Base-by-base conservation (phyloP, 2,113 vertebrate species). In the Phodopus roborovskii region DNA sequence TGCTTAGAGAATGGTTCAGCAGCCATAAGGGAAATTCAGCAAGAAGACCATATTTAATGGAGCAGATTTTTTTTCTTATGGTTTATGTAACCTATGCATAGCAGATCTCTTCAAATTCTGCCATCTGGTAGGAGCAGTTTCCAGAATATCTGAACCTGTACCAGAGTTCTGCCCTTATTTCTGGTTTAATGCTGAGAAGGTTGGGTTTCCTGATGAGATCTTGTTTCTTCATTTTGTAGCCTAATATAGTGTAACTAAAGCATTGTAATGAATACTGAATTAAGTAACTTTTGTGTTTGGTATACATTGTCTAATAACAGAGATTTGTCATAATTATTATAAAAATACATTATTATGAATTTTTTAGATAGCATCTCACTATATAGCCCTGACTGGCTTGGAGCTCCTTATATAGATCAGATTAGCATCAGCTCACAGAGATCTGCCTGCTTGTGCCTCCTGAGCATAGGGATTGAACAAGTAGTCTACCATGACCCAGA, bases 241-340 rank as follows among this genome's bases (percentile, higher is more conserved):
- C 56, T 15, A 70, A 4, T 5, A 30, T 7, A 62, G 48, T 74
- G 24, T 10, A 28, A 17, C 30, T 0, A 0, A 4, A 56, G 45
- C 33, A 58, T 9, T 48, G 6, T 50, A 33, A 15, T 39, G 28
- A 84, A 28, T 62, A 58, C 90, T 83, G 66, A 36, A 36, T 90
- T 74, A 74, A 95, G 74, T 68, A 28, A 58, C 1, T 24, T 68
- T 81, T 84, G 53, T 83, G 33, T 39, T 71, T 75, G 70, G 26
- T 78, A 16, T 33, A n/a, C 42, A 19, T 16, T 82, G 8, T 10
- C 53, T 9, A 71, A 36, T 83, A 64, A 77, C 88, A 83, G 3
- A n/a, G 62, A 62, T 2, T 73, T 74, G 26, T 73, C 33, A 74
- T 39, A 64, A 64, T 64, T 83, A 36, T 48, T 83, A 30, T 88